Evolutionary conservation across 2,113 vertebrate genomes (phyloP).

Genomic region (Polypterus senegalus): DNA sequence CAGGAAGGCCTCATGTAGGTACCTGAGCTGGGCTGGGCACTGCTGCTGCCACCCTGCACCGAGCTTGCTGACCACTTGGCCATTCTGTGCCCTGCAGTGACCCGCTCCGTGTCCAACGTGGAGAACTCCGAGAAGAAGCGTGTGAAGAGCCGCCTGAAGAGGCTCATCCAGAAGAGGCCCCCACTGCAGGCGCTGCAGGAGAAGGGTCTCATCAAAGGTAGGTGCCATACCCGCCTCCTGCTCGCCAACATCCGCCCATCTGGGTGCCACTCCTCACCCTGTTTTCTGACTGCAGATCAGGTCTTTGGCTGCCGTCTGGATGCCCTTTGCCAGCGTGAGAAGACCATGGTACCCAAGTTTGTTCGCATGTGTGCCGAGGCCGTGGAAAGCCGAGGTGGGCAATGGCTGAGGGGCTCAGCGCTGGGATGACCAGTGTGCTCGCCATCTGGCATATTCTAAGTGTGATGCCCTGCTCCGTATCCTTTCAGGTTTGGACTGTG

Average conservation of each 20-base stretch:
- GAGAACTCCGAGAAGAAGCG: constrained; percentile 60
- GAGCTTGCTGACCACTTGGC: constrained; percentile 20
- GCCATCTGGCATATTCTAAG: background rate
- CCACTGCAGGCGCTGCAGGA: constrained; percentile 75
- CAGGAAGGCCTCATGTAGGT: constrained; percentile 40
- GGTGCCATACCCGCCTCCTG: background rate
- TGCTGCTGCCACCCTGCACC: constrained; percentile 13
- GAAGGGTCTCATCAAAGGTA: constrained; percentile 84
- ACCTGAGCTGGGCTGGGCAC: background rate
- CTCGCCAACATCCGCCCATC: background rate
- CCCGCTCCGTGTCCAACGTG: constrained; percentile 44
- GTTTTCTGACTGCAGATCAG: constrained; percentile 58
- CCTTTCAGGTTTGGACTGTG: constrained; percentile 62
- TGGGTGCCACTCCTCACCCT: constrained; percentile 6
- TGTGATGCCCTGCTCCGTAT: constrained; percentile 9
- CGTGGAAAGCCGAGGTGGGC: constrained; percentile 70
- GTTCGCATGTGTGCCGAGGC: constrained; percentile 68
- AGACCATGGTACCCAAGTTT: constrained; percentile 64
- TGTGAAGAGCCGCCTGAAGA: constrained; percentile 68
- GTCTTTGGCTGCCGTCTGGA: constrained; percentile 80
- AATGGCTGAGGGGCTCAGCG: too few relatives aligned
- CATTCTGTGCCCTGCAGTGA: constrained; percentile 36
- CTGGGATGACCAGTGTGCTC: background rate
- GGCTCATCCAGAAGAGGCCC: constrained; percentile 71
- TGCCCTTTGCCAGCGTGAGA: constrained; percentile 73